phyloP scores from a whole-genome alignment of 2,113 vertebrate genomes.

The Caretta caretta region DNA sequence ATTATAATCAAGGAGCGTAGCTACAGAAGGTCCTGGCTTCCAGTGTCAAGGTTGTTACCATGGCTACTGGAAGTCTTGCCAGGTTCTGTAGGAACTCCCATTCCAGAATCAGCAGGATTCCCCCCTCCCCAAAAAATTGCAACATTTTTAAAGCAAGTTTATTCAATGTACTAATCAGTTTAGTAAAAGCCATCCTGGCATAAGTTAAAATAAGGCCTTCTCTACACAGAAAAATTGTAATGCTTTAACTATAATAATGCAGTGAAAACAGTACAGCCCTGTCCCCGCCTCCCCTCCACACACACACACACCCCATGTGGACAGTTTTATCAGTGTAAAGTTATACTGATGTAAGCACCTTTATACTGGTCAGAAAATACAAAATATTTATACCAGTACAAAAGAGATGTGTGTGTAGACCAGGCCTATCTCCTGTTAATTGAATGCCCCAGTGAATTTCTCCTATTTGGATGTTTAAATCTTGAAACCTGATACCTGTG shows the following conservation, averaged over 20 bases:
- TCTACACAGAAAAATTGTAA: neutral
- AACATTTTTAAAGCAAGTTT: neutral
- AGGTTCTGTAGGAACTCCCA: neutral
- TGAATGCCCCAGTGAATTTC: neutral
- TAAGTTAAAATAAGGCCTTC: neutral
- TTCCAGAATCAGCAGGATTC: neutral
- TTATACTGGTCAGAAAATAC: neutral
- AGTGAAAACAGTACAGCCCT: neutral
- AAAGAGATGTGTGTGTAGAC: neutral
- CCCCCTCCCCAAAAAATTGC: rapidly evolving
- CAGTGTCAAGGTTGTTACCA: neutral
- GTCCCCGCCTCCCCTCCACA: neutral
- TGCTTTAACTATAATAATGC: neutral
- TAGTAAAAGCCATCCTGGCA: neutral
- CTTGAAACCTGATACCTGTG: neutral
- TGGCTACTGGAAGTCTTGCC: neutral
- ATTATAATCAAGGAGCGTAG: neutral
- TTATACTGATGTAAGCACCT: neutral
- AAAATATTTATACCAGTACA: neutral
- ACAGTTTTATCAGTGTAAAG: neutral
- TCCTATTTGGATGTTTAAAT: neutral
- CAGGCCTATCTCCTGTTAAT: neutral
- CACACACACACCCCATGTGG: neutral
- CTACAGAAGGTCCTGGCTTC: neutral
- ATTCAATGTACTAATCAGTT: neutral